These are phyloP conservation scores for Drosophila willistoni DNA, from an alignment of 1,140 invertebrate genomes.

Conservation along the genomic window DNA sequence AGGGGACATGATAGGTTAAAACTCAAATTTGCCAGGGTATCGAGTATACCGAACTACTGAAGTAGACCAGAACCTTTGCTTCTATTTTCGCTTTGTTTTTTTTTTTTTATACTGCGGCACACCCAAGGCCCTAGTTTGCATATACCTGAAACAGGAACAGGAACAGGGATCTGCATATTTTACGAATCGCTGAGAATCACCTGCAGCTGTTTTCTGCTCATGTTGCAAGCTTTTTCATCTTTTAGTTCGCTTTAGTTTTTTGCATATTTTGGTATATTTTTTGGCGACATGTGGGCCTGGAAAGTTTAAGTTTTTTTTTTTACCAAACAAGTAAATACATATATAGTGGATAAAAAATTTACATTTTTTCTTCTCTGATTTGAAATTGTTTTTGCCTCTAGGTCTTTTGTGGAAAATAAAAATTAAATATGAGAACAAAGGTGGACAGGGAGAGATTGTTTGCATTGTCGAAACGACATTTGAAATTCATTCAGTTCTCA, in stretches of 20 bases:
- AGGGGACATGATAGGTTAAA: too few species aligned
- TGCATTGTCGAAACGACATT: constrained; percentile 32
- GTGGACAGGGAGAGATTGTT: constrained; percentile 41
- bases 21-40: not conserved
- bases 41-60: not conserved
- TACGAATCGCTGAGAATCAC: constrained; percentile 61
- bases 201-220: constrained; percentile 65
- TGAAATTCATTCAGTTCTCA: constrained; percentile 66
- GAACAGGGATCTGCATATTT: constrained; percentile 51
- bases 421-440: constrained; percentile 52
- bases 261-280: constrained; percentile 45
- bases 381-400: constrained; percentile 18
- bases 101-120: not conserved
- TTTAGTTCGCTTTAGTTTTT: constrained; percentile 35
- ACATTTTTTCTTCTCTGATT: constrained; percentile 34
- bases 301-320: constrained; percentile 26
- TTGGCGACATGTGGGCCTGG: constrained; percentile 56
- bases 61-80: not conserved
- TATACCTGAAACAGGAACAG: constrained; percentile 38
- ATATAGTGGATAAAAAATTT: constrained; percentile 15
- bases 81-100: not conserved
- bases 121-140: constrained; percentile 29
- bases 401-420: constrained; percentile 53
- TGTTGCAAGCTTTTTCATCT: constrained; percentile 47
- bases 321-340: not conserved